Evolutionary conservation across 2,888 invertebrate species (phyloP), one percentile per base, ranked within the genome.

Genomic region (Melieria omissa): DNA sequence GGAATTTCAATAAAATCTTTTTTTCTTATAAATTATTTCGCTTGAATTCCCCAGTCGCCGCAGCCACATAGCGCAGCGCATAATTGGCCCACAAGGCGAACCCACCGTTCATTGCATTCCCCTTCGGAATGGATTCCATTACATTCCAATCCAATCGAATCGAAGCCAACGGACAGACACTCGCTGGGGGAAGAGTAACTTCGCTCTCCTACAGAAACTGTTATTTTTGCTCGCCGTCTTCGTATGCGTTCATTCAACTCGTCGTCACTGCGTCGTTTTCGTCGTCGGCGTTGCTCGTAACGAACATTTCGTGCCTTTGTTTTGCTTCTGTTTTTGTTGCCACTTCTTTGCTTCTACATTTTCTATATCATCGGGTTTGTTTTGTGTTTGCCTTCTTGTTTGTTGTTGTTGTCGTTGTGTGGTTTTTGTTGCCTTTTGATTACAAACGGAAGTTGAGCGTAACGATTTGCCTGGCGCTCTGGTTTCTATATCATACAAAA

Each of bases 401-500:
- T 6, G 41, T 52, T 44, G 16, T 45, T 41, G 54, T 46, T 66
- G 10, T 8, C 44, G 46, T 10, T 47, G 58, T 41, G 49, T 63
- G 46, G 10, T 5, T 46, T 62, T 62, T 10, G 46, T 8, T 46
- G n/a, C 14, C n/a, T 10, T 42, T 63, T 70, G 58, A 70, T 49
- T 65, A 65, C 65, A 70, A 70, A 65, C 70, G 70, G 70, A 70
- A 70, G 70, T 70, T 70, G 70, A 44, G 65, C 65, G 57, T 29
- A 70, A 46, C 52, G 63, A 63, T 60, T 49, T 46, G 63, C 47
- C 44, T 58, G 45, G 49, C 16, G 49, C 66, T 42, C 42, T 29
- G 46, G 49, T 49, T 58, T 58, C 42, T 54, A 44, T 52, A 54
- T 47, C 62, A 62, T n/a, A 41, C 57, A 29, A 29, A 29, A 29